phyloP scores from a whole-genome alignment of 2,797 vertebrate genomes.

The Peromyscus attwateri region DNA sequence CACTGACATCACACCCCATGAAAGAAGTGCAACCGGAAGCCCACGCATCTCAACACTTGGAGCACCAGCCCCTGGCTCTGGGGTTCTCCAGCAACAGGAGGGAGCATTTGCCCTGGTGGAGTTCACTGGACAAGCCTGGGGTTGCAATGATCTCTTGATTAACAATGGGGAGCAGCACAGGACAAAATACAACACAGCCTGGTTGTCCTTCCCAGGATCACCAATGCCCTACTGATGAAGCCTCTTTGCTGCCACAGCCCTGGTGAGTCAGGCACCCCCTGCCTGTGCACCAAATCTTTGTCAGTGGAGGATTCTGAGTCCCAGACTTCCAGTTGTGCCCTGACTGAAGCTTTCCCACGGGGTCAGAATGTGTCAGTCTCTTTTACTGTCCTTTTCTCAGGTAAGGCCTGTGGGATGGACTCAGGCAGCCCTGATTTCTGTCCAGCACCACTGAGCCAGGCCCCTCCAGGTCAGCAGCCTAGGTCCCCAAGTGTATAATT shows the following conservation, averaged over 20 bases:
- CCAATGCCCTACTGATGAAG: neutral
- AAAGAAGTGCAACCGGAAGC: neutral
- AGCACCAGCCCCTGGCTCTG: neutral
- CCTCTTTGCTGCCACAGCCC: neutral
- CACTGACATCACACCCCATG: neutral
- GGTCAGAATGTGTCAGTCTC: neutral
- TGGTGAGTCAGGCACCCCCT: neutral
- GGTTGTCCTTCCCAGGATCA: neutral
- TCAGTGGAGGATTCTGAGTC: neutral
- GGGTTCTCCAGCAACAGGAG: neutral
- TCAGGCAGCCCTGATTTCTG: neutral
- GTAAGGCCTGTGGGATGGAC: neutral
- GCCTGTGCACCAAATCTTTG: neutral
- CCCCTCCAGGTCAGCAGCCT: neutral
- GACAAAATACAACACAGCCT: neutral
- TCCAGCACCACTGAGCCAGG: neutral
- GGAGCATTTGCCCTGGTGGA: neutral
- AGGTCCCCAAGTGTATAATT: neutral
- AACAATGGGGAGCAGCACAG: neutral
- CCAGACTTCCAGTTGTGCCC: neutral
- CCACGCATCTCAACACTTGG: no score
- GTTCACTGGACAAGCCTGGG: neutral
- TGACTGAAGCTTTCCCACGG: neutral
- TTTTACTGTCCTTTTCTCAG: neutral
- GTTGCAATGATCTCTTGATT: neutral